Evolutionary conservation across 2,888 invertebrate genomes (phyloP), one percentile per base, ranked within the genome.

Genomic region (Busseola fusca): DNA sequence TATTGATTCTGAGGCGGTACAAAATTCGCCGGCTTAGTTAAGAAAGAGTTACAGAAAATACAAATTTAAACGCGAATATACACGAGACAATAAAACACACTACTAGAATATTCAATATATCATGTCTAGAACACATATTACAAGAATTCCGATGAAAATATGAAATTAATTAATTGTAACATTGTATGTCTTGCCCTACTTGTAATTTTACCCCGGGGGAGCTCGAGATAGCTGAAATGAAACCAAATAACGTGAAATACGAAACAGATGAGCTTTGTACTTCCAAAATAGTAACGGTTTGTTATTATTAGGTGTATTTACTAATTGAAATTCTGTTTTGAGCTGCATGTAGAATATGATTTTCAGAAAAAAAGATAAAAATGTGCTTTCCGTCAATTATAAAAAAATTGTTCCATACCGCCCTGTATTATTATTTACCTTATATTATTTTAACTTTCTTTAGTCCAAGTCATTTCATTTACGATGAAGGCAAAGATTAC

Each of bases 141-240:
- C 48, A 66, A 56, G 76, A 80, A 68, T 52, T 21, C 25, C 52
- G n/a, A 50, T 59, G 64, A 74, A 69, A 80, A 69, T 80, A 66
- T 64, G 30, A 70, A 75, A 69, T 68, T 66, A 79, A 77, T 81
- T 81, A 80, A 77, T 66, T 56, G 52, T 76, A 57, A 66, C 72
- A 56, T 52, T 57, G 69, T 80, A 64, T 52, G 37, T 62, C 67
- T 64, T 64, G 67, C 67, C 81, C 77, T 79, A 79, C 72, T 68
- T 81, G 81, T 76, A 71, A 71, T 40, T 76, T 59, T 4, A 40
- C 50, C 67, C 48, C 40, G 3, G 62, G 70, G 59, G 45, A 71
- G 45, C 58, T 37, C 48, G 34, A 78, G 76, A 64, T 71, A 78
- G 59, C 66, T 80, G 69, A 74, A 74, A 60, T 58, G 66, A 74